These are phyloP conservation scores for Sebastolobus alascanus DNA, from an alignment of 2,797 vertebrate genomes.

Conservation along the genomic window DNA sequence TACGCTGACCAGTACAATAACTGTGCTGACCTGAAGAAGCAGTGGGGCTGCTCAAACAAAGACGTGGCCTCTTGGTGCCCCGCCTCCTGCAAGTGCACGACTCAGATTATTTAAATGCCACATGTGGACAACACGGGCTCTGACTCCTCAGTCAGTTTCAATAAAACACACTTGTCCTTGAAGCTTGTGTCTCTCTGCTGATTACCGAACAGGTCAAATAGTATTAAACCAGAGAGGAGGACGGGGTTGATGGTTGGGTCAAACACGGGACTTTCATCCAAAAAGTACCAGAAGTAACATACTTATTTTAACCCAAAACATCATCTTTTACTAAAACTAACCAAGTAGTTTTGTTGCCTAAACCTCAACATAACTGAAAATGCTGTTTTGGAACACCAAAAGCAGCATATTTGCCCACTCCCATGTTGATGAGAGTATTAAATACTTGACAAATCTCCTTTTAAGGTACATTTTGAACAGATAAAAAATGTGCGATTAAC, in stretches of 20 bases:
- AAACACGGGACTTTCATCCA: too few species aligned
- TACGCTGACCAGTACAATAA: constrained; percentile 1
- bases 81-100: constrained; percentile 9
- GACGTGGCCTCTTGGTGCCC: background rate
- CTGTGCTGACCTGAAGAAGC: constrained; percentile 1
- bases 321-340: too few species aligned
- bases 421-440: too few species aligned
- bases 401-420: too few species aligned
- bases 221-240: background rate
- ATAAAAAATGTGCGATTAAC: too few species aligned
- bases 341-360: too few species aligned
- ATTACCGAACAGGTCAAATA: background rate
- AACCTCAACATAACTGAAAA: background rate
- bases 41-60: background rate
- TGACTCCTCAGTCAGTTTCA: constrained; percentile 22
- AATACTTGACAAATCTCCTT: too few species aligned
- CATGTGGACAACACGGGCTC: background rate
- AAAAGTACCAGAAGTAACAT: too few species aligned
- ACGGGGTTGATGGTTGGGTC: too few species aligned
- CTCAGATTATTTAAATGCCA: constrained; percentile 10
- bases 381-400: too few species aligned
- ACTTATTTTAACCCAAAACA: too few species aligned
- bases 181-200: constrained; percentile 10
- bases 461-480: too few species aligned
- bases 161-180: constrained; percentile 24